phyloP scores from a whole-genome alignment of 2,888 invertebrate species.

The Rhagium mordax region DNA sequence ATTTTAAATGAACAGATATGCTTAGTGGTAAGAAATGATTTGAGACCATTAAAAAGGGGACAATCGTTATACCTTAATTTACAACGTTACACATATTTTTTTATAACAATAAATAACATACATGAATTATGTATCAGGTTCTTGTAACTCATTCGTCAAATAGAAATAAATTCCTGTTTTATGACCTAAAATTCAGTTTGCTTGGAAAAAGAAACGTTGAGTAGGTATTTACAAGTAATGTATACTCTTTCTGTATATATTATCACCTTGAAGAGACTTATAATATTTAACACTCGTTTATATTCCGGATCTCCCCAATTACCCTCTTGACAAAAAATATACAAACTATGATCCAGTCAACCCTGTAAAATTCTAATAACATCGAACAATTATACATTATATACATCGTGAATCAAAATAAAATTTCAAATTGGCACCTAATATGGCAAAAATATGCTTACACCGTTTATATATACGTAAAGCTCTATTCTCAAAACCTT shows the following conservation, averaged over 20 bases:
- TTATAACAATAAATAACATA: neutral
- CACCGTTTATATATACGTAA: neutral
- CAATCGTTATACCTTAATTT: neutral
- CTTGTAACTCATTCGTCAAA: neutral
- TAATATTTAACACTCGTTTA: neutral
- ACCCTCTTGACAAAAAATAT: neutral
- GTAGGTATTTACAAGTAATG: neutral
- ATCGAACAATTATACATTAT: slow-evolving; percentile 18
- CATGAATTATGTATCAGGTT: neutral
- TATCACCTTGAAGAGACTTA: neutral
- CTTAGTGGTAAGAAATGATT: neutral
- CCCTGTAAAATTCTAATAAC: slow-evolving; percentile 5
- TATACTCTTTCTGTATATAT: neutral
- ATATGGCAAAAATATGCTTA: neutral
- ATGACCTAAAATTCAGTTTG: neutral
- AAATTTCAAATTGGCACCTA: slow-evolving; percentile 22
- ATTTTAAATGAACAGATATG: neutral
- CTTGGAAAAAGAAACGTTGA: neutral
- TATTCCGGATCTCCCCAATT: neutral
- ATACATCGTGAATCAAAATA: slow-evolving; percentile 26
- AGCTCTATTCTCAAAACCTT: neutral
- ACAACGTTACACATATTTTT: neutral
- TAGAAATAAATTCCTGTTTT: neutral
- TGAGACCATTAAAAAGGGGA: neutral
- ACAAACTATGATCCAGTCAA: neutral